Evolutionary conservation across 2,797 vertebrate genomes (phyloP), one percentile per base, ranked within the genome.

Genomic region (Hybognathus amarus): DNA sequence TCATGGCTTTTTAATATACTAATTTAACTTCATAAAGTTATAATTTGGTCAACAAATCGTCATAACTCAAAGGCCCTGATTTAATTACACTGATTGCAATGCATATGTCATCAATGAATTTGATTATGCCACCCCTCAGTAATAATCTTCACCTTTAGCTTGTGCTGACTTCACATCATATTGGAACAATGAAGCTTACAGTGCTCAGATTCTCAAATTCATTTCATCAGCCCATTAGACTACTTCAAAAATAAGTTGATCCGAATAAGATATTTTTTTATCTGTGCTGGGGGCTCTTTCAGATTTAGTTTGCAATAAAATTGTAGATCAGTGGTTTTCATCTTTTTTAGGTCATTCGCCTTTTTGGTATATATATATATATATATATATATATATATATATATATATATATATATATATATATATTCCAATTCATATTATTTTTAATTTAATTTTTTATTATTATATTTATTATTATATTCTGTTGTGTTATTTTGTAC

Each of bases 51-150:
- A 17, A 33, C 50, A 38, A 75, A 7, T 54, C 74, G n/a, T 56
- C 22, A 17, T 38, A 40, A 75, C 18, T 40, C 36, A 36, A 40
- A 76, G 22, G 27, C 70, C 18, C 20, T 22, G 18, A 75, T 20
- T 52, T 73, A 30, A 52, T 75, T 56, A 38, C 73, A 56, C 33
- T 56, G 36, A 61, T 77, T 61, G 13, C 50, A 77, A 42, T 77
- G n/a, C 1, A 27, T 24, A 20, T 40, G 61, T 61, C 17, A 42
- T 77, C 38, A 61, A 42, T 61, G 20, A 0, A 27, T 61, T 42
- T 77, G 56, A 42, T 77, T 27, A 30, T 63, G 56, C 38, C 33
- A 59, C 24, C 33, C 52, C 7, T 61, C 9, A 77, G 74, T 24
- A 61, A 61, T 77, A 77, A 20, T 30, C 36, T 12, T 63, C 4